These are phyloP conservation scores for Pseudopipra pipra DNA, from an alignment of 2,113 vertebrate genomes.

Conservation along the genomic window DNA sequence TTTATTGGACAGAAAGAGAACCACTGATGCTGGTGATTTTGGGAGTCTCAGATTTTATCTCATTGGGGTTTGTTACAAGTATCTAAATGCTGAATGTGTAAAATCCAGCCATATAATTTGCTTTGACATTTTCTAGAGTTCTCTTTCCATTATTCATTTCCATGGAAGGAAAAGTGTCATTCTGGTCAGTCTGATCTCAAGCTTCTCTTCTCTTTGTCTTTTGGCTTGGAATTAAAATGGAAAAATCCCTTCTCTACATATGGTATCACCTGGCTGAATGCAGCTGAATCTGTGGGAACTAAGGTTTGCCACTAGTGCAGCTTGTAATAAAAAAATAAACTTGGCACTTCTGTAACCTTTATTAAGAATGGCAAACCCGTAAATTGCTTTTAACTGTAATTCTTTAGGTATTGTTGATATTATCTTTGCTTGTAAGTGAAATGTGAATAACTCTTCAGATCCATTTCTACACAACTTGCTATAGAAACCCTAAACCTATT, in stretches of 20 bases:
- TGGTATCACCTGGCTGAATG: neutral
- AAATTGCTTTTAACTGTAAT: neutral
- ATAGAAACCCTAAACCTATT: neutral
- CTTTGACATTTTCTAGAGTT: neutral
- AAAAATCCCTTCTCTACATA: neutral
- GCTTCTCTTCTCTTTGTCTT: neutral
- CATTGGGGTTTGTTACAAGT: neutral
- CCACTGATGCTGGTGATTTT: fast-evolving
- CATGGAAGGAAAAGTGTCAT: neutral
- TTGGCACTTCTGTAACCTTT: neutral
- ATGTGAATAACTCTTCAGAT: neutral
- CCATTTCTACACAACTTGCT: neutral
- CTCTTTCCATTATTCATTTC: neutral
- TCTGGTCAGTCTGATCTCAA: neutral
- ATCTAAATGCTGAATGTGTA: neutral
- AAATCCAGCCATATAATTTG: neutral
- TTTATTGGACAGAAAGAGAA: neutral
- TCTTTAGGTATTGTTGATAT: neutral
- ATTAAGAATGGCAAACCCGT: neutral
- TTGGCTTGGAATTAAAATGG: neutral
- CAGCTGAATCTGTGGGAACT: neutral
- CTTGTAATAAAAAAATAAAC: neutral
- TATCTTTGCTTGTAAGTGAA: neutral
- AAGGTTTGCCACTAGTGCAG: neutral
- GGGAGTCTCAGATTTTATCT: neutral